These are phyloP conservation scores for Geopemphigus sp. DNA, from an alignment of 1,140 invertebrate genomes.

Conservation along the genomic window DNA sequence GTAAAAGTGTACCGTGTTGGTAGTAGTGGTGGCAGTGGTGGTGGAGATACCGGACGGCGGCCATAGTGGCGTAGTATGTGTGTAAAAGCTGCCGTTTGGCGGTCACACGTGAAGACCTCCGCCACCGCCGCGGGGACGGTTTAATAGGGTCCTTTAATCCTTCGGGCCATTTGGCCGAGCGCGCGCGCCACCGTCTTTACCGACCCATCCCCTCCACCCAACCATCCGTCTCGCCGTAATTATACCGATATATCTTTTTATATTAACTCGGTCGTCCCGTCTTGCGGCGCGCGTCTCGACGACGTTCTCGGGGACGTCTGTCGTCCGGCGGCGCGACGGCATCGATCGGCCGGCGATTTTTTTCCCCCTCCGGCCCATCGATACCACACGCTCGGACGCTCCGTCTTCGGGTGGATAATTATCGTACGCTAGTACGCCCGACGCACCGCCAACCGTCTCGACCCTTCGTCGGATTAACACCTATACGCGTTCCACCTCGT, in stretches of 20 bases:
- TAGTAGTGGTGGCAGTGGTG: too few species aligned
- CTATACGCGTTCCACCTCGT: too few species aligned
- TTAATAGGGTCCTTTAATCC: conserved; percentile 50
- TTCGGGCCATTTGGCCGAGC: conserved; percentile 46
- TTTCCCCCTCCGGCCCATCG: not conserved
- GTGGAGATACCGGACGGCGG: too few species aligned
- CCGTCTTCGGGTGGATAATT: too few species aligned
- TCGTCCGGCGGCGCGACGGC: not conserved
- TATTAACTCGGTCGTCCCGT: conserved; percentile 29
- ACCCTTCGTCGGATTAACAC: too few species aligned
- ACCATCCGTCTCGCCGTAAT: conserved; percentile 6
- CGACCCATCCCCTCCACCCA: not conserved
- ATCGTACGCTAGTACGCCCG: too few species aligned
- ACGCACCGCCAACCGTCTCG: too few species aligned
- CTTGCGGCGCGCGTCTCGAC: not conserved
- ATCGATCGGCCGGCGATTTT: conserved; percentile 37
- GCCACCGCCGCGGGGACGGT: conserved; percentile 13
- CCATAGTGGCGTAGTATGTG: too few species aligned
- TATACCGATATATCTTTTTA: conserved; percentile 49
- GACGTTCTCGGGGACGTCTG: too few species aligned
- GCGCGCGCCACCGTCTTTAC: not conserved
- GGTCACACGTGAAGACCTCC: conserved; percentile 43
- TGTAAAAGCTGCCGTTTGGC: conserved; percentile 45
- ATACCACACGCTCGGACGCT: too few species aligned
- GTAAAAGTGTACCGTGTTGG: too few species aligned